Evolutionary conservation across 2,113 vertebrate genomes (phyloP).

Genomic region (Echinops telfairi): DNA sequence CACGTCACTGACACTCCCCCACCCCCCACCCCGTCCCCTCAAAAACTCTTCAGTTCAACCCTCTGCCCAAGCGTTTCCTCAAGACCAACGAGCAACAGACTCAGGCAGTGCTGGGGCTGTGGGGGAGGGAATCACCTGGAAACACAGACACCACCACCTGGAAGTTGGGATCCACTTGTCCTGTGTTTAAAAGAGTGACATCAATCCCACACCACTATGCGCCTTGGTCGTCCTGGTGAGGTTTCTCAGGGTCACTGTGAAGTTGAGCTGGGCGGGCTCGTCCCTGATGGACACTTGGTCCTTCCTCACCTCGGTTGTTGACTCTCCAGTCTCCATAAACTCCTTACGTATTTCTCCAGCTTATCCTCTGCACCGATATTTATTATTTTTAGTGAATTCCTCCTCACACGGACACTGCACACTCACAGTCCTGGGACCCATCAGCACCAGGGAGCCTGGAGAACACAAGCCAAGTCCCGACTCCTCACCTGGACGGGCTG

Average conservation of each 20-base stretch:
- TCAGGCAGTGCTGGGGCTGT: no score
- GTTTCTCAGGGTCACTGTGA: background rate
- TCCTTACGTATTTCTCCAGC: accelerated
- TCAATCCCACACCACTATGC: background rate
- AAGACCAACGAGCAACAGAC: no score
- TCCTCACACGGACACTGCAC: background rate
- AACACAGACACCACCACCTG: background rate
- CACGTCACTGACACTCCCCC: no score
- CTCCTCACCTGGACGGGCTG: background rate
- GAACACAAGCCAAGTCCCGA: slow-evolving; percentile 23
- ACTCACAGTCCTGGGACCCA: accelerated
- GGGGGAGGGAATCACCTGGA: no score
- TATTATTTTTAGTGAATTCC: accelerated
- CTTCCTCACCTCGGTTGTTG: accelerated
- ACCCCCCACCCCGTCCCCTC: no score
- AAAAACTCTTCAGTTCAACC: no score
- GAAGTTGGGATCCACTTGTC: background rate
- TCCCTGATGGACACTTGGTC: slow-evolving; percentile 61
- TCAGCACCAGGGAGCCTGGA: slow-evolving; percentile 70
- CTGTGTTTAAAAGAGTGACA: accelerated
- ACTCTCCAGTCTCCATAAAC: accelerated
- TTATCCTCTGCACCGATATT: slow-evolving; percentile 53
- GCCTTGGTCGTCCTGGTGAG: background rate
- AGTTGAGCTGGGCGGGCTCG: background rate
- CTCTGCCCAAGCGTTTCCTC: no score